Percentiles rank a stretch among this genome's conserved stretches.
Evolutionary conservation across 2,113 vertebrate species (phyloP).

Genomic region (Epinephelus cyanopodus): DNA sequence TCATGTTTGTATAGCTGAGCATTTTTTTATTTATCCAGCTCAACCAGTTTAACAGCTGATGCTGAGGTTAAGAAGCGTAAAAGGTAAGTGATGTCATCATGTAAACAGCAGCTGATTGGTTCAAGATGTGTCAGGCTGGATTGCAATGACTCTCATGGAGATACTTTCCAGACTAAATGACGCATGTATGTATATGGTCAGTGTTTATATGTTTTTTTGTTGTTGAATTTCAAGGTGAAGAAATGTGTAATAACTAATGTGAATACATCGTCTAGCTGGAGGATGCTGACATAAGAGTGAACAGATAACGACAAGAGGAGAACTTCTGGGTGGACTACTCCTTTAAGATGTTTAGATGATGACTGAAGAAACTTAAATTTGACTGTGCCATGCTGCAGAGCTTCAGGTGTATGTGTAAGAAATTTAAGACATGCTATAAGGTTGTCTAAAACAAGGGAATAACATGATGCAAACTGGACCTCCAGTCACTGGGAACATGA

Average conservation of each 20-base stretch:
- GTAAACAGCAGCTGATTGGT: background rate
- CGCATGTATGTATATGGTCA: background rate
- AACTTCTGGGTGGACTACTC: background rate
- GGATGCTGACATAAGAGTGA: background rate
- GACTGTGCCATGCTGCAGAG: background rate
- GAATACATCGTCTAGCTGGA: background rate
- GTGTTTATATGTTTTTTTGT: background rate
- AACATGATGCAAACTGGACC: background rate
- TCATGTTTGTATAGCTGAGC: no score
- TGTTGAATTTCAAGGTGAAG: background rate
- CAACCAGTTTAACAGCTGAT: no score
- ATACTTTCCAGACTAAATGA: no score
- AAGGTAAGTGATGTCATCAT: no score
- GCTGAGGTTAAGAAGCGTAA: no score
- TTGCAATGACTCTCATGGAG: background rate
- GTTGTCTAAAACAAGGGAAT: no score
- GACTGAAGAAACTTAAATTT: conserved; percentile 1
- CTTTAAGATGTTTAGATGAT: background rate
- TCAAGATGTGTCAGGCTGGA: background rate
- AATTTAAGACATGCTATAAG: conserved; percentile 35
- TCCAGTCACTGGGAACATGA: background rate
- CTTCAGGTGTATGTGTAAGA: background rate
- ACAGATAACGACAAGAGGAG: background rate
- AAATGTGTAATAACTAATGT: background rate
- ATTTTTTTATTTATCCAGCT: no score